Conservation (phyloP, 2,113 vertebrate species). For the Spheniscus mendiculus region DNA sequence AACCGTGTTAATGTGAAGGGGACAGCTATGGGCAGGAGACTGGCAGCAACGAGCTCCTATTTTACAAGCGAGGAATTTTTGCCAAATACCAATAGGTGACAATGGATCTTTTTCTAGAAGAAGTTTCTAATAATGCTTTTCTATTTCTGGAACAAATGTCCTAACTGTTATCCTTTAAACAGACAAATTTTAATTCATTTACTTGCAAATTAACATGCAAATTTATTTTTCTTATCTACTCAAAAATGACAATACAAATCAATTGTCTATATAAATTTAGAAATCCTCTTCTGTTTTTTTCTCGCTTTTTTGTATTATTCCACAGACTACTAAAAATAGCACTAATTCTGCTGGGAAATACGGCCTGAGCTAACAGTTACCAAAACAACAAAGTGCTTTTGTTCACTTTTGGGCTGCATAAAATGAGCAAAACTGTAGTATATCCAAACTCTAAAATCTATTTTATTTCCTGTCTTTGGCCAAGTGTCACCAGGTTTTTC, state of each 20-base stretch:
- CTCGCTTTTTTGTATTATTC: background rate
- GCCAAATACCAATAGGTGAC: background rate
- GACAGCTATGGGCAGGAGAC: background rate
- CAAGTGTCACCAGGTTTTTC: background rate
- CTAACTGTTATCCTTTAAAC: background rate
- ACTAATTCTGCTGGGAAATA: constrained; percentile 24
- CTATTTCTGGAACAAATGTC: constrained; percentile 34
- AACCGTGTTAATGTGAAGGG: fast-evolving
- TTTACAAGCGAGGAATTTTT: background rate
- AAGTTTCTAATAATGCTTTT: background rate
- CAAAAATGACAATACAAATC: background rate
- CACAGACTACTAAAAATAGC: constrained; percentile 45
- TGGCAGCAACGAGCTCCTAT: background rate
- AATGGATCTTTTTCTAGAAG: background rate
- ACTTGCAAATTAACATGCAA: constrained; percentile 27
- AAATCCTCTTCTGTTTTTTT: constrained; percentile 27
- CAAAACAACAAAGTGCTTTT: constrained; percentile 38
- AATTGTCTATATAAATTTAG: constrained; percentile 42
- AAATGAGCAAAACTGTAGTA: background rate
- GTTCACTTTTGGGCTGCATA: background rate
- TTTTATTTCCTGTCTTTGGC: background rate
- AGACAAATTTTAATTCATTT: background rate
- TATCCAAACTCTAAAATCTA: background rate
- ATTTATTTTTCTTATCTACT: constrained; percentile 51
- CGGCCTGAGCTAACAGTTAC: constrained; percentile 14